Evolutionary conservation across 2,797 vertebrate species (phyloP).

Genomic region (Dryobates pubescens): DNA sequence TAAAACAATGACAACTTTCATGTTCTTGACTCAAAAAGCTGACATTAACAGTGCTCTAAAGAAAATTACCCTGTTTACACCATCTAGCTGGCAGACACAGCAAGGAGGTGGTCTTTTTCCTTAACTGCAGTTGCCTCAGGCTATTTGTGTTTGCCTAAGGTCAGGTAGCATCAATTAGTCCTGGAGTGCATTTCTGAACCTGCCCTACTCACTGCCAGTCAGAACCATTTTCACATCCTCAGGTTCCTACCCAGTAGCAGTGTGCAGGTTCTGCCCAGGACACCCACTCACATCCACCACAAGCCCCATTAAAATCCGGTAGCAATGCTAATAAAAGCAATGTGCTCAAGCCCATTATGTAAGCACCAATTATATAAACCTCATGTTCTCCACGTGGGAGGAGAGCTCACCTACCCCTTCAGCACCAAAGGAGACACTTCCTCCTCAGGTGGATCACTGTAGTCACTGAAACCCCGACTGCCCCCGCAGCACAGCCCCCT

Average conservation of each 20-base stretch:
- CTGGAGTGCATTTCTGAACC: neutral
- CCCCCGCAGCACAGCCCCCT: neutral
- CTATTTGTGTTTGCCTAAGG: neutral
- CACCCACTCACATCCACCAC: neutral
- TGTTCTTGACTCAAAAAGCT: neutral
- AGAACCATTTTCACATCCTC: neutral
- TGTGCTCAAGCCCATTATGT: neutral
- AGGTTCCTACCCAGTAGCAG: neutral
- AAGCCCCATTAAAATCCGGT: fast-evolving
- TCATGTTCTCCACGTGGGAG: neutral
- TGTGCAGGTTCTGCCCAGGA: neutral
- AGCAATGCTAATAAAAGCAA: neutral
- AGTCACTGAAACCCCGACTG: fast-evolving
- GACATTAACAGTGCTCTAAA: neutral
- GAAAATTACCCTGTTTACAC: neutral
- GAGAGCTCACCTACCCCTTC: neutral
- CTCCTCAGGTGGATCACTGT: neutral
- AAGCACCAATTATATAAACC: neutral
- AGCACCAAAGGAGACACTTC: neutral
- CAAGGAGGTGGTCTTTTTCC: neutral
- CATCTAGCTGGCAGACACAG: neutral
- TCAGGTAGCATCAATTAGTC: neutral
- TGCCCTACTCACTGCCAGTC: neutral
- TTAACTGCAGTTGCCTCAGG: neutral
- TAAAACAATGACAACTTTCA: neutral